Evolutionary conservation across 2,888 invertebrate genomes (phyloP).

Genomic region (Drosophila algonquin): DNA sequence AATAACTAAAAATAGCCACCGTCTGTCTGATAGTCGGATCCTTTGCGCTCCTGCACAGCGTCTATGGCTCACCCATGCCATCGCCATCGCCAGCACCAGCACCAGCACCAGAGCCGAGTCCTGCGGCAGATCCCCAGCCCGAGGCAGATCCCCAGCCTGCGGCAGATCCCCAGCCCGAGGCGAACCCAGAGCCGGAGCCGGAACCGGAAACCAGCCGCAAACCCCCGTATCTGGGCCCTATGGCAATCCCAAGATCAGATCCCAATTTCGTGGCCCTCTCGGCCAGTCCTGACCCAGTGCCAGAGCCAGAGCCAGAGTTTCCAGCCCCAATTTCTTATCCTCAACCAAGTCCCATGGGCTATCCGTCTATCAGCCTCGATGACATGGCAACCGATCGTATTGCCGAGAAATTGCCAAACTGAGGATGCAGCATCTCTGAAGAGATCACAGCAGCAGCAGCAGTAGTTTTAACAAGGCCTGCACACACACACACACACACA

Average conservation of each 20-base stretch:
- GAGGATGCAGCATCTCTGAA: background rate
- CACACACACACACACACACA: constrained; percentile 24
- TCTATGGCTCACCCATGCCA: constrained; percentile 39
- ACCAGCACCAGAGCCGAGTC: constrained; percentile 1
- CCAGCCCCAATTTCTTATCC: no score
- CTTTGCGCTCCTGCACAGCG: constrained; percentile 53
- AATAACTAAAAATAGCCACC: constrained; percentile 56
- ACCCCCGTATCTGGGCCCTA: no score
- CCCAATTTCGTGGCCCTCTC: constrained; percentile 10
- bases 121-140: no score
- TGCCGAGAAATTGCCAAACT: constrained; percentile 1
- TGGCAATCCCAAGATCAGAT: background rate
- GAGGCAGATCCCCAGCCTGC: no score
- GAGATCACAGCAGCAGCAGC: constrained; percentile 8
- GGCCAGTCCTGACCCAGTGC: constrained; percentile 17
- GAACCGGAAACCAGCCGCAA: no score
- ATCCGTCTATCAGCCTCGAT: background rate
- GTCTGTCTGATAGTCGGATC: constrained; percentile 57
- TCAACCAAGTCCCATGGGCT: background rate
- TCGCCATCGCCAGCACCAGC: constrained; percentile 20
- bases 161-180: no score
- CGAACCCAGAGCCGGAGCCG: no score
- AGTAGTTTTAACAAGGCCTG: constrained; percentile 4
- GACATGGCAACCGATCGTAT: constrained; percentile 1
- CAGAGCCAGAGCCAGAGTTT: background rate